These are phyloP conservation scores for Exocentrus adspersus DNA, from an alignment of 2,888 invertebrate species.

Conservation along the genomic window DNA sequence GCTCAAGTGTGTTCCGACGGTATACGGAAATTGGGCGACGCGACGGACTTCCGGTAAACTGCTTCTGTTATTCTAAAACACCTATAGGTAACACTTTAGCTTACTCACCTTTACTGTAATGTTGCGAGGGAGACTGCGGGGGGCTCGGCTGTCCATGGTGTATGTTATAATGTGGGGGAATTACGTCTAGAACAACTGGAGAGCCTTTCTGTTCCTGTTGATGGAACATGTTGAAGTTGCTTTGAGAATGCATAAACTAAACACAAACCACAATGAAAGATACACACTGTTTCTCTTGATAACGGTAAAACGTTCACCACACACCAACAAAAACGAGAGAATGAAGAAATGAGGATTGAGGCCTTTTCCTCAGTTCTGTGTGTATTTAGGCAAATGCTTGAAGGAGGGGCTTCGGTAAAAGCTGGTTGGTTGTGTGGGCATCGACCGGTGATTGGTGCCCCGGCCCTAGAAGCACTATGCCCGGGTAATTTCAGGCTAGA, in stretches of 20 bases:
- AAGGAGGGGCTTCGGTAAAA: conserved; percentile 46
- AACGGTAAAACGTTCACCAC: not conserved
- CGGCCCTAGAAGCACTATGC: conserved; percentile 48
- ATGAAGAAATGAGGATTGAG: not conserved
- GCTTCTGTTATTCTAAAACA: not conserved
- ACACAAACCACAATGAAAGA: conserved; percentile 23
- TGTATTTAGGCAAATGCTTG: conserved; percentile 35
- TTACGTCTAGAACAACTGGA: conserved; percentile 70
- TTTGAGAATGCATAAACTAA: conserved; percentile 28
- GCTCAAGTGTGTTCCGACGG: not conserved
- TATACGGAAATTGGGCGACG: not conserved
- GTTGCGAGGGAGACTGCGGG: conserved; percentile 65
- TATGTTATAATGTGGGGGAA: conserved; percentile 66
- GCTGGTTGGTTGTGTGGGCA: conserved; percentile 58
- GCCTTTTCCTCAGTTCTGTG: conserved; percentile 1
- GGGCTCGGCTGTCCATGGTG: conserved; percentile 62
- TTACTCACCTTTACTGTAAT: conserved; percentile 59
- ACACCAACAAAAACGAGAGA: not conserved
- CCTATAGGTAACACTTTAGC: too few relatives aligned
- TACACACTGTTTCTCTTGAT: not conserved
- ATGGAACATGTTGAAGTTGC: conserved; percentile 51
- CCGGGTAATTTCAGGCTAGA: conserved; percentile 40
- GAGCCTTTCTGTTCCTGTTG: conserved; percentile 59
- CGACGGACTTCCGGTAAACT: conserved; percentile 7
- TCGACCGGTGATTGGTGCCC: conserved; percentile 58